A percentile compares a stretch with the other conserved stretches of the same genome.
These are phyloP conservation scores for Diplosoma virens DNA, from an alignment of 23 tunicate species.

Conservation along the genomic window DNA sequence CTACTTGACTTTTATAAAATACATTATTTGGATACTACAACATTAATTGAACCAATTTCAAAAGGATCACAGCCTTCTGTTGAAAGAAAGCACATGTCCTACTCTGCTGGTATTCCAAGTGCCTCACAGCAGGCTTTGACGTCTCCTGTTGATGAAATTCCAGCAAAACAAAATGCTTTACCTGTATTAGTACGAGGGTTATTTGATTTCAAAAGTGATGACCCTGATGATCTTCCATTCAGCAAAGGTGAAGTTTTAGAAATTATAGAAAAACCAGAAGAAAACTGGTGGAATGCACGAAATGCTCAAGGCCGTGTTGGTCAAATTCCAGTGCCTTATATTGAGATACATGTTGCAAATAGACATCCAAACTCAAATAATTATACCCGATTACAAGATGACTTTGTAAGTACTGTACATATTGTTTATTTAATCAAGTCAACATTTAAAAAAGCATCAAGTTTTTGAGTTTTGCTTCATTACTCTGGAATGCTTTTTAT, in stretches of 20 bases:
- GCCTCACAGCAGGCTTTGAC: neutral
- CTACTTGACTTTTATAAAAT: conserved; percentile 94
- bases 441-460: too few relatives aligned
- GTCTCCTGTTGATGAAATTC: neutral
- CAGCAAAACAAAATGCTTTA: neutral
- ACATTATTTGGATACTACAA: conserved; percentile 95
- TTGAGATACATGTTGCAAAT: conserved; percentile 45
- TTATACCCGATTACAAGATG: too few relatives aligned
- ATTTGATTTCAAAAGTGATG: conserved; percentile 89
- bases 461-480: too few relatives aligned
- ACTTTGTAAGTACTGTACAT: too few relatives aligned
- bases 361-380: conserved; percentile 3
- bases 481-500: too few relatives aligned
- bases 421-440: too few relatives aligned
- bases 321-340: conserved; percentile 96
- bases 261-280: conserved; percentile 92
- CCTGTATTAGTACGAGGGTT: conserved; percentile 48
- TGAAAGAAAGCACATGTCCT: conserved; percentile 17
- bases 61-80: conserved; percentile 2
- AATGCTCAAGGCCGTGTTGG: conserved; percentile 79
- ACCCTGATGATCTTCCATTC: conserved; percentile 88
- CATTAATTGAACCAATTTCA: conserved; percentile 62
- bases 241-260: conserved; percentile 82
- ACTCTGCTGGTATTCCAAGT: neutral
- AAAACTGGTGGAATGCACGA: conserved; percentile 95